Base-by-base conservation (phyloP, 2,888 invertebrate genomes). In the Harpalus rubripes region DNA sequence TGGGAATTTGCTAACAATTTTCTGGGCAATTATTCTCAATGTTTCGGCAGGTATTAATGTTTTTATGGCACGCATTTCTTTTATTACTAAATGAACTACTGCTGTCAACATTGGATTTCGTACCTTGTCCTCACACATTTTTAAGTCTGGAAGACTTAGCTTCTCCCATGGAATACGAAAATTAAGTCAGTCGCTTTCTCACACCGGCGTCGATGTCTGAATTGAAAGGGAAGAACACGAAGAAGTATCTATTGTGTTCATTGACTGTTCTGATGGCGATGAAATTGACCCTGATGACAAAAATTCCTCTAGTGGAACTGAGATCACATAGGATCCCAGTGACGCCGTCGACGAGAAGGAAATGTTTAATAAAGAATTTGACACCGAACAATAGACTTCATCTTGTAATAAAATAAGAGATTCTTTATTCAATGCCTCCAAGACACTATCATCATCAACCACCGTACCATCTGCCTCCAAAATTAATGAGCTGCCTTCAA, bases 391-490 rank as follows among this genome's bases (percentile, higher is more conserved):
- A n/a, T 18, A 65, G 16, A 18, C 16, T 65, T 65, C 65, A 32
- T 22, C 39, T 65, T 22, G 2, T 39, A 65, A 18, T 65, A 65
- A 65, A 10, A 65, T 65, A 22, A 65, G n/a, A 3, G 22, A 5
- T 32, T 65, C 65, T n/a, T 65, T 39, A 18, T 65, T 65, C n/a
- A 65, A 39, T 65, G 18, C n/a, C n/a, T 22, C 26, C 22, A 65
- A 65, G 4, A 65, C 39, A 32, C 18, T 39, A 18, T 22, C 39
- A n/a, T 65, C 65, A 22, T 65, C 65, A 18, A 65, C 39, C 39
- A 65, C n/a, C 8, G 65, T 65, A 32, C 65, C 65, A 65, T 65
- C 65, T 4, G 65, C 1, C n/a, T 65, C 65, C 22, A 65, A n/a
- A n/a, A 65, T 22, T 39, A 65, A 22, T 10, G 26, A 5, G 65